phyloP scores from a whole-genome alignment of 2,888 invertebrate species.

The Rosalia funebris region DNA sequence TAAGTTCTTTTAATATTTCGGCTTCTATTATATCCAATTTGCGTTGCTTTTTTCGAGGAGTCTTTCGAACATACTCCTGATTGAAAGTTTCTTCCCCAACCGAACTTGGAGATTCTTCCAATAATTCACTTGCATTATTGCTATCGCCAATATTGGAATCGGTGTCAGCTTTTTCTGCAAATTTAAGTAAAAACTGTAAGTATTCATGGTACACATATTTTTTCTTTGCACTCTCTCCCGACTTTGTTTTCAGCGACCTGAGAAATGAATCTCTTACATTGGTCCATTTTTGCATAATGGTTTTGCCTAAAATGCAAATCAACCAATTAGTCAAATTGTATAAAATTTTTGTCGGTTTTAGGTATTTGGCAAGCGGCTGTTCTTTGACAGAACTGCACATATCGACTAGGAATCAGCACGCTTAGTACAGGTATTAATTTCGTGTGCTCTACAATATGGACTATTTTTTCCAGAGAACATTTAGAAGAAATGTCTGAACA shows the following conservation, averaged over 20 bases:
- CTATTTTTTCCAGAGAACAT: conserved; percentile 24
- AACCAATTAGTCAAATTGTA: conserved; percentile 10
- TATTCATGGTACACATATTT: conserved; percentile 17
- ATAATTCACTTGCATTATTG: no score
- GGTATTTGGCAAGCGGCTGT: conserved; percentile 38
- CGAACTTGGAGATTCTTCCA: no score
- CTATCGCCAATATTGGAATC: conserved; percentile 35
- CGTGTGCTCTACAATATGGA: conserved; percentile 38
- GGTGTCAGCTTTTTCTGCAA: conserved; percentile 26
- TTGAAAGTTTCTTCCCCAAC: no score
- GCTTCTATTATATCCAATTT: no score
- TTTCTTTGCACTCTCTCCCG: conserved; percentile 27
- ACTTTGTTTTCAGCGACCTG: conserved; percentile 19
- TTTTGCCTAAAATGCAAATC: conserved; percentile 14
- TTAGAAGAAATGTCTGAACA: conserved; percentile 36
- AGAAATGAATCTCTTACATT: conserved; percentile 23
- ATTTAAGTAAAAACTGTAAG: conserved; percentile 30
- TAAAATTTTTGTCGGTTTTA: conserved; percentile 31
- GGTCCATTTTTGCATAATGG: conserved; percentile 21
- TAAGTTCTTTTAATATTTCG: no score
- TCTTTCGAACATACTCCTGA: no score
- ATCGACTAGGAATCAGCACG: conserved; percentile 41
- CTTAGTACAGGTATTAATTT: conserved; percentile 37
- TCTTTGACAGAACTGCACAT: conserved; percentile 36
- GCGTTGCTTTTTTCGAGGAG: no score